These are phyloP conservation scores for Anoplophora glabripennis DNA, from an alignment of 1,140 invertebrate species.

Conservation along the genomic window DNA sequence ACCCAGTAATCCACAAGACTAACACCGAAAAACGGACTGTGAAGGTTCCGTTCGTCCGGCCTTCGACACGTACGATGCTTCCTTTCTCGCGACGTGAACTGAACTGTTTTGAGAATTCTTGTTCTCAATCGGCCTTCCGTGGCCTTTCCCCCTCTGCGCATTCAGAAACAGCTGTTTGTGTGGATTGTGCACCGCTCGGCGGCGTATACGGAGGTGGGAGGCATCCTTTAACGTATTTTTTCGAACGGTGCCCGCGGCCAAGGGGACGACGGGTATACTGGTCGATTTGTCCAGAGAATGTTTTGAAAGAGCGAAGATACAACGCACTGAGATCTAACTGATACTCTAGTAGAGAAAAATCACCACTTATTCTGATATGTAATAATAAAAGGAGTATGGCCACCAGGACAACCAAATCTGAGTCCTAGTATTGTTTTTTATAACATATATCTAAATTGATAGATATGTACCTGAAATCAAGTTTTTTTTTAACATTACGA, in stretches of 20 bases:
- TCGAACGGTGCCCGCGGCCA: not conserved
- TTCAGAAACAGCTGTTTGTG: constrained; percentile 43
- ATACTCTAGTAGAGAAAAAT: no score
- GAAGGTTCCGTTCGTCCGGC: not conserved
- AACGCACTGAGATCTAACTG: no score
- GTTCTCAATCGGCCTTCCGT: constrained; percentile 36
- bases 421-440: no score
- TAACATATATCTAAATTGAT: no score
- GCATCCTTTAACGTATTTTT: constrained; percentile 7
- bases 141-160: constrained; percentile 43
- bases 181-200: not conserved
- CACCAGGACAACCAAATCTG: no score
- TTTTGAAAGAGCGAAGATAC: no score
- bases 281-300: no score
- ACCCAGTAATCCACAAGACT: not conserved
- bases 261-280: no score
- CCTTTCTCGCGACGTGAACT: not conserved
- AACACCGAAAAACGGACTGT: not conserved
- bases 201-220: not conserved
- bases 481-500: no score
- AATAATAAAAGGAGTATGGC: no score
- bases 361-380: no score
- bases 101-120: constrained; percentile 28
- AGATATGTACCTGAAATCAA: no score
- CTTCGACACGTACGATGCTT: constrained; percentile 9